These are phyloP conservation scores for Melanerpes aurifrons DNA, from an alignment of 2,113 vertebrate species.

Conservation along the genomic window DNA sequence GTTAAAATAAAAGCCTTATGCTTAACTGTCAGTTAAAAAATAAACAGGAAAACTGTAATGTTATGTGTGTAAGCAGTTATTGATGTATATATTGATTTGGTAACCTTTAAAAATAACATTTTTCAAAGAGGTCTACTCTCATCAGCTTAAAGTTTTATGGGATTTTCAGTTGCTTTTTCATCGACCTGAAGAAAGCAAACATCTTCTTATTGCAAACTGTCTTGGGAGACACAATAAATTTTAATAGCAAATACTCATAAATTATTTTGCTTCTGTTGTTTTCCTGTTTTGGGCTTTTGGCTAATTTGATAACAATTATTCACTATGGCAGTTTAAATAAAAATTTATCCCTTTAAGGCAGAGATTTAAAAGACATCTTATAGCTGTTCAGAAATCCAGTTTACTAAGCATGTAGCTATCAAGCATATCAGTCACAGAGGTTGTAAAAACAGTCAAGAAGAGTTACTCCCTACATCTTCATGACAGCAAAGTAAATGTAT, in stretches of 20 bases:
- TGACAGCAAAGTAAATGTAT: not conserved
- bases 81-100: not conserved
- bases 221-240: not conserved
- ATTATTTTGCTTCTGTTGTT: not conserved
- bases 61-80: not conserved
- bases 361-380: not conserved
- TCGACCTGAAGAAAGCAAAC: not conserved
- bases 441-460: not conserved
- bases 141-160: not conserved
- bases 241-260: not conserved
- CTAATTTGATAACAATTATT: not conserved
- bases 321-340: not conserved
- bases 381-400: not conserved
- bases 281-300: not conserved
- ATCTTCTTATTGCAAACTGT: not conserved
- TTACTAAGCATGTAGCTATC: rapidly evolving
- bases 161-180: not conserved
- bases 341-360: not conserved
- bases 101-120: constrained; percentile 9
- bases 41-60: not conserved
- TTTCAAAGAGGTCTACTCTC: not conserved
- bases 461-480: not conserved
- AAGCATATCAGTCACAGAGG: rapidly evolving
- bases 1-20: not conserved
- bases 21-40: not conserved